Percentiles rank a stretch among this genome's conserved stretches.
These are phyloP conservation scores for Neria commutata DNA, from an alignment of 2,888 invertebrate species.

Conservation along the genomic window DNA sequence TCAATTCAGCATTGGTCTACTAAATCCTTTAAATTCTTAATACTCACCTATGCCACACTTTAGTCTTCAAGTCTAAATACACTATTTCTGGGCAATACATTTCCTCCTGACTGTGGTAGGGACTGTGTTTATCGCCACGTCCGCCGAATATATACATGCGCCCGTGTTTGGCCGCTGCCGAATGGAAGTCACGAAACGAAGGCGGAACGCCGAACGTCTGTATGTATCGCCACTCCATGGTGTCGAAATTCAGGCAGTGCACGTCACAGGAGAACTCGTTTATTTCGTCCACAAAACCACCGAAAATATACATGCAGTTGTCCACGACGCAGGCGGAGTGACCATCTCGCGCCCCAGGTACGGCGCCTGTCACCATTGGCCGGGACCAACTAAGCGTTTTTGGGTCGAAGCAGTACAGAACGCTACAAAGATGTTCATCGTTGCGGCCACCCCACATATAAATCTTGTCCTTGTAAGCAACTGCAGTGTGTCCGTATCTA, in stretches of 20 bases:
- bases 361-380: constrained; percentile 70
- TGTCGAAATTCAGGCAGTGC: constrained; percentile 75
- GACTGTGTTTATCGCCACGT: constrained; percentile 74
- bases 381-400: constrained; percentile 72
- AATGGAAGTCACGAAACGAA: constrained; percentile 85
- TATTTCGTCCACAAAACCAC: constrained; percentile 86
- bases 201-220: constrained; percentile 70
- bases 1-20: no score
- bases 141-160: constrained; percentile 92
- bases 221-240: constrained; percentile 74
- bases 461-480: constrained; percentile 74
- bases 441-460: constrained; percentile 93
- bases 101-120: constrained; percentile 72
- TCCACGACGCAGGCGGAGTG: constrained; percentile 85
- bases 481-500: constrained; percentile 88
- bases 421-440: constrained; percentile 77
- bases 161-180: constrained; percentile 77
- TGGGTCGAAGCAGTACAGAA: constrained; percentile 82
- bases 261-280: constrained; percentile 82
- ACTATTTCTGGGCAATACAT: constrained; percentile 79
- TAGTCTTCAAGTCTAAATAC: constrained; percentile 74
- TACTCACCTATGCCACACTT: constrained; percentile 78
- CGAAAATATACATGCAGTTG: constrained; percentile 86
- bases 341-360: constrained; percentile 87
- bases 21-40: no score